phyloP scores from a whole-genome alignment of 2,113 vertebrate species.

The Cynocephalus volans region DNA sequence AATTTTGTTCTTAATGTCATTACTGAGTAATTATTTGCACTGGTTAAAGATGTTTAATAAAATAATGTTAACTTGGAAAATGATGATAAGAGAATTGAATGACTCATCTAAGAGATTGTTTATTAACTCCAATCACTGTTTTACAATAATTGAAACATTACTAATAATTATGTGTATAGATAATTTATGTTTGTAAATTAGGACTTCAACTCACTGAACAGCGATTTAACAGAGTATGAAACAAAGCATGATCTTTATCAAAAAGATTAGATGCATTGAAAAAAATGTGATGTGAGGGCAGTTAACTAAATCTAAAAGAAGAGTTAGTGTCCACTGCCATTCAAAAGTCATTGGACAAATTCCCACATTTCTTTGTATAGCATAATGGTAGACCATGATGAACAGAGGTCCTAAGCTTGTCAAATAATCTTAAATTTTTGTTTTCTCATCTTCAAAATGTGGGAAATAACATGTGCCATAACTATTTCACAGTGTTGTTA shows the following conservation, averaged over 20 bases:
- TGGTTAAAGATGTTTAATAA: conserved; percentile 49
- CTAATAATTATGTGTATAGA: not conserved
- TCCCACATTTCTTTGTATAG: not conserved
- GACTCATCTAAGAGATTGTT: conserved; percentile 46
- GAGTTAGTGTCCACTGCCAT: not conserved
- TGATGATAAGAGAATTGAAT: conserved; percentile 57
- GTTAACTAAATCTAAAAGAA: not conserved
- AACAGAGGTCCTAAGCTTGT: not conserved
- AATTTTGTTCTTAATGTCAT: conserved; percentile 34
- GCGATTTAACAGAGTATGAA: conserved; percentile 2
- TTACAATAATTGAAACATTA: conserved; percentile 30
- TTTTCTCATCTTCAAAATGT: conserved; percentile 43
- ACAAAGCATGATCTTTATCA: not conserved
- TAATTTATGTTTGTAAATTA: not conserved
- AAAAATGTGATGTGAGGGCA: not conserved
- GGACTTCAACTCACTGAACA: conserved; percentile 36
- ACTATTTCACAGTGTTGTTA: not conserved
- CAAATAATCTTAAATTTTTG: conserved; percentile 2
- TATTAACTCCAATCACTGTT: conserved; percentile 25
- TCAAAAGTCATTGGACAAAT: not conserved
- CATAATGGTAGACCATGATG: not conserved
- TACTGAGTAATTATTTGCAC: not conserved
- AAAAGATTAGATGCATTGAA: not conserved
- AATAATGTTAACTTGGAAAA: conserved; percentile 59
- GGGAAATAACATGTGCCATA: not conserved